A percentile compares a stretch with the other conserved stretches of the same genome.
Evolutionary conservation across 2,113 vertebrate genomes (phyloP).

Genomic region (Microtus montanus): DNA sequence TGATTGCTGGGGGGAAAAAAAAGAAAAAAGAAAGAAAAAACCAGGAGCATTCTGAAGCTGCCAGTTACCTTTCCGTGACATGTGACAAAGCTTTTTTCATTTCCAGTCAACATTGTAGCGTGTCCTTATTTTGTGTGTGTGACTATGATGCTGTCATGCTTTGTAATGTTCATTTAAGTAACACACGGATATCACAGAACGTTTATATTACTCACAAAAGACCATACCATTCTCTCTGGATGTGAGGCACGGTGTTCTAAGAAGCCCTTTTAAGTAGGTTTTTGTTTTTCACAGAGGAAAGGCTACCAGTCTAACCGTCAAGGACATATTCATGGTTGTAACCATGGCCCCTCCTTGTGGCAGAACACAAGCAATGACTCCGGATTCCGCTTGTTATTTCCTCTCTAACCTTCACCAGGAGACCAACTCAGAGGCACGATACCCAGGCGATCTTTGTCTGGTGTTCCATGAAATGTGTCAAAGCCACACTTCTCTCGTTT

Average conservation of each 20-base stretch:
- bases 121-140: slow-evolving; percentile 67
- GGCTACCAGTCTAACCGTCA: slow-evolving; percentile 72
- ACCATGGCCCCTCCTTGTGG: slow-evolving; percentile 88
- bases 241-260: slow-evolving; percentile 40
- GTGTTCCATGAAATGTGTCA: not conserved
- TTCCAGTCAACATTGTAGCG: slow-evolving; percentile 70
- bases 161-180: slow-evolving; percentile 74
- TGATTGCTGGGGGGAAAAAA: slow-evolving; percentile 66
- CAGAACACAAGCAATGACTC: slow-evolving; percentile 71
- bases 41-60: slow-evolving; percentile 66
- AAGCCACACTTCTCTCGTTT: slow-evolving; percentile 27
- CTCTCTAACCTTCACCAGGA: slow-evolving; percentile 58
- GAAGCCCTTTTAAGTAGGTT: slow-evolving; percentile 76
- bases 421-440: slow-evolving; percentile 29
- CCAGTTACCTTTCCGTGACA: slow-evolving; percentile 80
- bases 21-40: not conserved
- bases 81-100: slow-evolving; percentile 79
- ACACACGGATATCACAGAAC: slow-evolving; percentile 54
- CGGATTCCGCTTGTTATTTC: slow-evolving; percentile 10
- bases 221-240: slow-evolving; percentile 57
- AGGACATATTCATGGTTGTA: slow-evolving; percentile 83
- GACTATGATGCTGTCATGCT: slow-evolving; percentile 65
- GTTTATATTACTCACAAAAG: slow-evolving; percentile 73
- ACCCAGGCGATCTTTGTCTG: slow-evolving; percentile 55
- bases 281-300: slow-evolving; percentile 79